Percentiles rank a stretch among this genome's conserved stretches.
Conservation (phyloP, 2,113 vertebrate species). For the Seriola quinqueradiata region DNA sequence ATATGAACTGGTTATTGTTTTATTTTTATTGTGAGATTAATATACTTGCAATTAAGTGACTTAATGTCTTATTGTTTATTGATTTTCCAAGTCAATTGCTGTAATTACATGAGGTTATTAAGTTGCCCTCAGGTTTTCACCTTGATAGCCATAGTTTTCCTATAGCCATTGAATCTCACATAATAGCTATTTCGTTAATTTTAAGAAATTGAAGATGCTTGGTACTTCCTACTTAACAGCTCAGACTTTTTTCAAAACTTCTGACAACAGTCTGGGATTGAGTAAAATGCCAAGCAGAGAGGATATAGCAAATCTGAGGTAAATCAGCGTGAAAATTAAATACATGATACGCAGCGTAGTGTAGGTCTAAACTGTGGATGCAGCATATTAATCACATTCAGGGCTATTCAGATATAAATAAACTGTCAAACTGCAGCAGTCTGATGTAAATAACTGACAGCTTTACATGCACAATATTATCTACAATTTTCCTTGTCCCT, state of each 20-base stretch:
- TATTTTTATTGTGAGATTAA: neutral
- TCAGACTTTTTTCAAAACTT: neutral
- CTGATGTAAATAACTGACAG: neutral
- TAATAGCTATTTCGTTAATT: neutral
- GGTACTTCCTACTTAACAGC: neutral
- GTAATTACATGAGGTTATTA: neutral
- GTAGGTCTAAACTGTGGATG: neutral
- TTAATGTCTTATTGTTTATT: neutral
- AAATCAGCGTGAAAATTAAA: constrained; percentile 4
- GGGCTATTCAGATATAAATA: neutral
- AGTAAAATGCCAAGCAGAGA: neutral
- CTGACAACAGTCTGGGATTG: neutral
- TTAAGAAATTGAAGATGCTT: neutral
- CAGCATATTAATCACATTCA: neutral
- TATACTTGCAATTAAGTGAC: neutral
- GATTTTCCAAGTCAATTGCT: neutral
- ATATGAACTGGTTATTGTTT: neutral
- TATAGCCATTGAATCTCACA: neutral
- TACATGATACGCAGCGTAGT: neutral
- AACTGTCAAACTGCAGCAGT: neutral
- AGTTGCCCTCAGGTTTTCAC: neutral
- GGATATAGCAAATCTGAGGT: neutral
- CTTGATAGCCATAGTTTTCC: neutral
- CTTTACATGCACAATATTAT: neutral
- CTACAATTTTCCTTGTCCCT: neutral